Conservation (phyloP, 2,113 vertebrate genomes). For the Pongo pygmaeus region DNA sequence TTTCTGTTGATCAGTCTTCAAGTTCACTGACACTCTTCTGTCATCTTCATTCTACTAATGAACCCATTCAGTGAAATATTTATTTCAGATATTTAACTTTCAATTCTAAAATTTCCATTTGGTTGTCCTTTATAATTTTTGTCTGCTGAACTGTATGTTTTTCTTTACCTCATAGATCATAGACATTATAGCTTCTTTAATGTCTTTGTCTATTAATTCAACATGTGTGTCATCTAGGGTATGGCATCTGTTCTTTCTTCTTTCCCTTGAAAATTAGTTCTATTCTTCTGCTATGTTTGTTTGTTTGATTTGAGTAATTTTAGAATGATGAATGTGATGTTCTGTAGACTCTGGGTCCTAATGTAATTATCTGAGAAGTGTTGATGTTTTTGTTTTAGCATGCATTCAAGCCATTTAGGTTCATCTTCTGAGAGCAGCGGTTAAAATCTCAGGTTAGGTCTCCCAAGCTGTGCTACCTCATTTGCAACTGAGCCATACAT, state of each 20-base stretch:
- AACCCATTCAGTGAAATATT: not conserved
- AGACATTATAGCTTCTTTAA: not conserved
- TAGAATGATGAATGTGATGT: not conserved
- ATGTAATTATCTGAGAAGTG: not conserved
- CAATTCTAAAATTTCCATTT: not conserved
- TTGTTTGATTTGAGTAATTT: not conserved
- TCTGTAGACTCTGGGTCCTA: not conserved
- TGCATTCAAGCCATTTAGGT: not conserved
- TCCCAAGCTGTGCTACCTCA: not conserved
- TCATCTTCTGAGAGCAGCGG: not conserved
- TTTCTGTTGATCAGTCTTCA: not conserved
- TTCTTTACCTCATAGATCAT: not conserved
- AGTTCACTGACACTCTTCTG: not conserved
- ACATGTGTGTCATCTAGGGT: not conserved
- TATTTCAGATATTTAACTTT: not conserved
- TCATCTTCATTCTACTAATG: not conserved
- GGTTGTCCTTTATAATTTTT: not conserved
- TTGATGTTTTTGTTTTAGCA: not conserved
- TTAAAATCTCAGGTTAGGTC: not conserved
- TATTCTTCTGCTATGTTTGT: not conserved
- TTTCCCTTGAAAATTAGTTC: not conserved
- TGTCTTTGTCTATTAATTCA: not conserved
- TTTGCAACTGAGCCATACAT: not conserved
- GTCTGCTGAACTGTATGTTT: not conserved
- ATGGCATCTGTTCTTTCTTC: not conserved